Percentiles rank a stretch among this genome's conserved stretches.
Conservation (phyloP, 2,113 vertebrate species). For the Tonatia bakeri region DNA sequence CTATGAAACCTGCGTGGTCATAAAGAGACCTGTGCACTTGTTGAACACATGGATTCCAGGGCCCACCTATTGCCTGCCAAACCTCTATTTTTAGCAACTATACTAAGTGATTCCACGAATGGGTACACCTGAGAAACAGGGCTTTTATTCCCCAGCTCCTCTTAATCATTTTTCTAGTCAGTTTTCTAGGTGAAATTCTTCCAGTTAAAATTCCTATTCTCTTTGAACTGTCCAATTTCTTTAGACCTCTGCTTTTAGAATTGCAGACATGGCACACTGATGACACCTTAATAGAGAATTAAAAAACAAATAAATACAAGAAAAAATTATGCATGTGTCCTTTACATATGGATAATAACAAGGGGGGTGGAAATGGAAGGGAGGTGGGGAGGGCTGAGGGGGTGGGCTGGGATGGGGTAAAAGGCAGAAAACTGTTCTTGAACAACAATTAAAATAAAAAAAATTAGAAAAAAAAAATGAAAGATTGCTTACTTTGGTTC, state of each 20-base stretch:
- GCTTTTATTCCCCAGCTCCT: not conserved
- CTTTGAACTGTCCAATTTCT: not conserved
- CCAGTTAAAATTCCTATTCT: not conserved
- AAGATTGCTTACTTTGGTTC: not conserved
- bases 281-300: not conserved
- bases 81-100: not conserved
- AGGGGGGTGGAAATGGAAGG: no score
- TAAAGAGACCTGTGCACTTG: not conserved
- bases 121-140: not conserved
- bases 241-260: not conserved
- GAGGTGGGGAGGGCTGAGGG: no score
- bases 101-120: not conserved
- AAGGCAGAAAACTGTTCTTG: no score
- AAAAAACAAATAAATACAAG: not conserved
- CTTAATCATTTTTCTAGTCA: not conserved
- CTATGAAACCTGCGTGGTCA: not conserved
- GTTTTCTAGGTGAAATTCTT: not conserved
- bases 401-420: no score
- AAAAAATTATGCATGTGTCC: not conserved
- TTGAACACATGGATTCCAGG: not conserved
- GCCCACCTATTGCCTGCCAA: fast-evolving
- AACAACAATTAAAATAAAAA: not conserved
- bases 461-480: not conserved
- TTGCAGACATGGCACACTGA: not conserved
- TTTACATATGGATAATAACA: no score